phyloP scores from a whole-genome alignment of 2,797 vertebrate species.

The Chiloscyllium punctatum region DNA sequence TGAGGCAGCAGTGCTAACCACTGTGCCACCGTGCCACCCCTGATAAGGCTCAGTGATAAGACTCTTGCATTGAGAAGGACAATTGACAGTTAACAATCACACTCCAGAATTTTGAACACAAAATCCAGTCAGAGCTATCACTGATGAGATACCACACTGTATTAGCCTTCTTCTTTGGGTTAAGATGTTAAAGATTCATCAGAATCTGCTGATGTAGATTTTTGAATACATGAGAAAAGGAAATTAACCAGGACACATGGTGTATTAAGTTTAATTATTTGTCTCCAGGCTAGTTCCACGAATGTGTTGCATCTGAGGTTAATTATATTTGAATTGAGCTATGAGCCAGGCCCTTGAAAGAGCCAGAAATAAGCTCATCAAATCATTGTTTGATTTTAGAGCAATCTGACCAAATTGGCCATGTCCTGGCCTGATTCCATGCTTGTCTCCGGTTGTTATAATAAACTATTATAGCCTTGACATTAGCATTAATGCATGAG shows the following conservation, averaged over 20 bases:
- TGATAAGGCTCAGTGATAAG: too few species aligned
- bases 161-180: too few species aligned
- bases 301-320: constrained; percentile 10
- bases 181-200: too few species aligned
- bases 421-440: not conserved
- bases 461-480: not conserved
- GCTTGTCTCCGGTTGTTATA: not conserved
- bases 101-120: too few species aligned
- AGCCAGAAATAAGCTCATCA: not conserved
- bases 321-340: constrained; percentile 13
- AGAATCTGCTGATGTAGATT: not conserved
- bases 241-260: not conserved
- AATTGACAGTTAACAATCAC: too few species aligned
- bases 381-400: constrained; percentile 24
- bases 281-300: not conserved
- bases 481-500: not conserved
- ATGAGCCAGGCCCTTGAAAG: not conserved
- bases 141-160: too few species aligned
- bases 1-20: too few species aligned
- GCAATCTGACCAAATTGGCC: constrained; percentile 15
- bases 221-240: not conserved
- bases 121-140: too few species aligned
- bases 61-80: too few species aligned
- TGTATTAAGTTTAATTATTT: not conserved
- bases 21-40: too few species aligned